Percentiles rank a stretch among this genome's conserved stretches.
Evolutionary conservation across 2,888 invertebrate genomes (phyloP).

Genomic region (Coleophora deauratella): DNA sequence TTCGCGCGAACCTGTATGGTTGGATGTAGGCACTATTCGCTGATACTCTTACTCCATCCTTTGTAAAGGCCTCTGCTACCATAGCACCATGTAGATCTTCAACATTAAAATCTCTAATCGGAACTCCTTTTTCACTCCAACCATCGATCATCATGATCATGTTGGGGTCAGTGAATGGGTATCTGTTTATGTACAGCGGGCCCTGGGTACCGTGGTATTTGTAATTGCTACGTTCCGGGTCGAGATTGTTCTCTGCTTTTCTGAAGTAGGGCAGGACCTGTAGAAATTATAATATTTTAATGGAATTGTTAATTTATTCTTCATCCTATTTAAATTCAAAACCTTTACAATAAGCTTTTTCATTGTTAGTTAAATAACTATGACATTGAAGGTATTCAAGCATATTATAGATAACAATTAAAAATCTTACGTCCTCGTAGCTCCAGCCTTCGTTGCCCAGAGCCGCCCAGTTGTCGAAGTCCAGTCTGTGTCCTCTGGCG

Average conservation of each 20-base stretch:
- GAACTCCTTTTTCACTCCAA: conserved; percentile 73
- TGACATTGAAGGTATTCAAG: no score
- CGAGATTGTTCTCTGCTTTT: conserved; percentile 76
- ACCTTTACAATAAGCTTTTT: no score
- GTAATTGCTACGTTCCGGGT: conserved; percentile 57
- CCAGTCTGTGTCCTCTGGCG: conserved; percentile 69
- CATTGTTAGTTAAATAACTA: no score
- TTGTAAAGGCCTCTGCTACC: conserved; percentile 70
- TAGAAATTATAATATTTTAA: neutral
- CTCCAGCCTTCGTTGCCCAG: conserved; percentile 76
- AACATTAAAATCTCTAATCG: conserved; percentile 66
- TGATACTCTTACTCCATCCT: conserved; percentile 74
- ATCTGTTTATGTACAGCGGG: conserved; percentile 74
- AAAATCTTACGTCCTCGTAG: conserved; percentile 57
- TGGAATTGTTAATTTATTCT: neutral
- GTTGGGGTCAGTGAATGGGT: conserved; percentile 74
- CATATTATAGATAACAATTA: no score
- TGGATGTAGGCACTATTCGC: conserved; percentile 78
- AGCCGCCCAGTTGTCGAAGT: conserved; percentile 78
- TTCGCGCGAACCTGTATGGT: conserved; percentile 69
- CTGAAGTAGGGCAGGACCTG: conserved; percentile 79
- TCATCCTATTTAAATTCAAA: no score
- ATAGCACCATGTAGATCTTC: conserved; percentile 70
- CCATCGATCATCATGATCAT: conserved; percentile 68
- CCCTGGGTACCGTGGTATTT: conserved; percentile 75